phyloP scores from a whole-genome alignment of 2,113 vertebrate species.

The Onychostoma macrolepis region DNA sequence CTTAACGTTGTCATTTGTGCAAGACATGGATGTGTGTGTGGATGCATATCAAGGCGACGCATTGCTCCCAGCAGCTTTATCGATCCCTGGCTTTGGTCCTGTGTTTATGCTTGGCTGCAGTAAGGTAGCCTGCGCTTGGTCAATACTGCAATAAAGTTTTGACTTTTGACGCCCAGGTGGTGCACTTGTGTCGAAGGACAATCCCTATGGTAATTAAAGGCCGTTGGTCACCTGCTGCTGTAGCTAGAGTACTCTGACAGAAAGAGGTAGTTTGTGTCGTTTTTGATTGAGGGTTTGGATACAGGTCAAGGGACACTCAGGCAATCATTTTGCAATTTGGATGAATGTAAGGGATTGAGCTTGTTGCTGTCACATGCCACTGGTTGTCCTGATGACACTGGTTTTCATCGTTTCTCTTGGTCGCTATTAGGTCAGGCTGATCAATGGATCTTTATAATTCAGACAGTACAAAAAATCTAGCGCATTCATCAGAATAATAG shows the following conservation, averaged over 20 bases:
- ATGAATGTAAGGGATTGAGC: constrained; percentile 19
- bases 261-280: neutral
- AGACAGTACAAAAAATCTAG: constrained; percentile 12
- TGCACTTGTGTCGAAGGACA: constrained; percentile 54
- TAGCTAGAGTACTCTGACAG: constrained; percentile 2
- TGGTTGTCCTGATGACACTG: constrained; percentile 10
- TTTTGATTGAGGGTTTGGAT: constrained; percentile 18
- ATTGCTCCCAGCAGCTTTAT: constrained; percentile 45
- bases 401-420: neutral
- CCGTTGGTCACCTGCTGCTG: neutral
- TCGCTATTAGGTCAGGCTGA: neutral
- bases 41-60: neutral
- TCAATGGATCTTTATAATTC: neutral
- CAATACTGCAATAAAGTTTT: constrained; percentile 54
- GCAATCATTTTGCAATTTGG: constrained; percentile 32
- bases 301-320: neutral
- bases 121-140: constrained; percentile 30
- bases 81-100: constrained; percentile 56
- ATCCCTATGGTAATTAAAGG: constrained; percentile 47
- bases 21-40: neutral
- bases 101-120: constrained; percentile 52
- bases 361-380: neutral
- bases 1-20: neutral
- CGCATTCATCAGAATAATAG: constrained; percentile 59
- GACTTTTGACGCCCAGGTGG: constrained; percentile 43